phyloP scores from a whole-genome alignment of 1,140 invertebrate genomes.

The Aphelinus certus region DNA sequence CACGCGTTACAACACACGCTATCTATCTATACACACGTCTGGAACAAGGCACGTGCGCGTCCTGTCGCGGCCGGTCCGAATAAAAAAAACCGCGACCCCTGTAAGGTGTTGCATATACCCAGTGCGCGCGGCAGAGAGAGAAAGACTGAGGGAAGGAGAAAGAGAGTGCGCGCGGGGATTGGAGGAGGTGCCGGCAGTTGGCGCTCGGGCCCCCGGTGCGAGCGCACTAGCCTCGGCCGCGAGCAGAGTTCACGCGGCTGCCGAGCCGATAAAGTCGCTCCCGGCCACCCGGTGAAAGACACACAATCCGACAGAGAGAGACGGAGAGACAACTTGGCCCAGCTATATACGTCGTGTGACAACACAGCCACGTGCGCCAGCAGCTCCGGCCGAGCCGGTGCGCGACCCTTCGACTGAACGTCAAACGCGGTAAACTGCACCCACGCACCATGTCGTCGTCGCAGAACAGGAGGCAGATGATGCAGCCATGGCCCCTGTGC shows the following conservation, averaged over 20 bases:
- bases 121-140: neutral
- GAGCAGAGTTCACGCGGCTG: neutral
- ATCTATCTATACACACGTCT: too few species aligned
- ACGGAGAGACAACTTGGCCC: too few species aligned
- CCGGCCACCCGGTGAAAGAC: neutral
- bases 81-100: neutral
- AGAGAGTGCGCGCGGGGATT: neutral
- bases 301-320: too few species aligned
- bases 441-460: slow-evolving; percentile 50
- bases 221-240: neutral
- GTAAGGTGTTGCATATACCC: too few species aligned
- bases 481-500: slow-evolving; percentile 63
- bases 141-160: neutral
- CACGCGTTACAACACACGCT: too few species aligned
- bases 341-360: slow-evolving; percentile 27
- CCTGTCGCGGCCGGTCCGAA: neutral
- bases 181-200: slow-evolving; percentile 28
- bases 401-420: neutral
- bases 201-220: slow-evolving; percentile 19
- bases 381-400: slow-evolving; percentile 6
- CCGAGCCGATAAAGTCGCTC: slow-evolving; percentile 11
- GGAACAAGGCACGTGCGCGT: too few species aligned
- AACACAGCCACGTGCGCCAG: slow-evolving; percentile 50
- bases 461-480: slow-evolving; percentile 57
- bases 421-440: neutral